A percentile compares a stretch with the other conserved stretches of the same genome.
These are phyloP conservation scores for Synanthedon myopaeformis DNA, from an alignment of 2,888 invertebrate species.

Conservation along the genomic window DNA sequence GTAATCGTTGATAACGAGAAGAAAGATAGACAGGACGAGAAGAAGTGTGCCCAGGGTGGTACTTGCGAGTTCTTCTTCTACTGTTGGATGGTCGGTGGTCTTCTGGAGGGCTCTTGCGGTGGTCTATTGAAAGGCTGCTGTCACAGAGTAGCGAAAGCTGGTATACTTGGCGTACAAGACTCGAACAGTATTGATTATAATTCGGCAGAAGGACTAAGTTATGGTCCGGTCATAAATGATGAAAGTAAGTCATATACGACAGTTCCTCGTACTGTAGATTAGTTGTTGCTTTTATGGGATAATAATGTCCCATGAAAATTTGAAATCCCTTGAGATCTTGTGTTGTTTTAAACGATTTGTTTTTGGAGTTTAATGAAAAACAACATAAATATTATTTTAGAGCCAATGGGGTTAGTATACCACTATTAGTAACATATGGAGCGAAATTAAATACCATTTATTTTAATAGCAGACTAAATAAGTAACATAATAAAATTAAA, in stretches of 20 bases:
- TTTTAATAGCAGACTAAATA: too few relatives aligned
- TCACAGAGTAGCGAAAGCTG: constrained; percentile 79
- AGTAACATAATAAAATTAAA: too few relatives aligned
- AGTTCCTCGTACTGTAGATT: constrained; percentile 4
- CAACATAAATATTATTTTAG: too few relatives aligned
- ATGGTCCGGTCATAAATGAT: constrained; percentile 82
- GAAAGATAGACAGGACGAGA: constrained; percentile 48
- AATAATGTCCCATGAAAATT: too few relatives aligned
- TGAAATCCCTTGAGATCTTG: too few relatives aligned
- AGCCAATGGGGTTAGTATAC: too few relatives aligned
- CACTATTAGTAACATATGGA: too few relatives aligned
- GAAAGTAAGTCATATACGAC: constrained; percentile 74
- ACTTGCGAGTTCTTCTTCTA: constrained; percentile 92
- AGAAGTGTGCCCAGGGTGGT: constrained; percentile 77
- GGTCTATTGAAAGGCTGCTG: constrained; percentile 89
- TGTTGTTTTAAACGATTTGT: too few relatives aligned
- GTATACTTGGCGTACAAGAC: constrained; percentile 73
- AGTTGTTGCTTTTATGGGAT: too few relatives aligned
- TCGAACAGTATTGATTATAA: constrained; percentile 73
- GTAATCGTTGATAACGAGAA: constrained; percentile 10
- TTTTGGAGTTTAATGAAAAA: too few relatives aligned
- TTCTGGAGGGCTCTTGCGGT: constrained; percentile 86
- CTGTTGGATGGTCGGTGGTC: constrained; percentile 91
- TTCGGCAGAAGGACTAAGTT: constrained; percentile 74
- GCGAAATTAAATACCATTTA: too few relatives aligned